Conservation (phyloP, 1,140 invertebrate genomes). For the Galleria mellonella region DNA sequence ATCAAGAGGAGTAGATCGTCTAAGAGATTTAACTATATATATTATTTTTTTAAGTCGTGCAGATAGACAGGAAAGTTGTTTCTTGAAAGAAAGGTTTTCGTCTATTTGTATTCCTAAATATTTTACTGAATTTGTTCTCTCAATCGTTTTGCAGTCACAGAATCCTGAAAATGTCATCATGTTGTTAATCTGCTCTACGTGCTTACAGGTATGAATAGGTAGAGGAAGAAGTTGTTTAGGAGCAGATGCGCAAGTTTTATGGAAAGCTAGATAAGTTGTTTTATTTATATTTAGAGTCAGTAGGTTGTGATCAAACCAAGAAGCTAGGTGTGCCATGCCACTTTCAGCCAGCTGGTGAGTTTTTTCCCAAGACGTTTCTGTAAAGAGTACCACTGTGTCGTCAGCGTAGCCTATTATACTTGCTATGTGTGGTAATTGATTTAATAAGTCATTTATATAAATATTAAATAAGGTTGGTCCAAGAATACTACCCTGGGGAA, state of each 20-base stretch:
- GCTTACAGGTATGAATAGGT: too few species aligned
- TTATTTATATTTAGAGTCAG: conserved; percentile 14
- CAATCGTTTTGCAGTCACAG: too few species aligned
- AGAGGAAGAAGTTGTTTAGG: not conserved
- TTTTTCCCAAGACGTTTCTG: conserved; percentile 2
- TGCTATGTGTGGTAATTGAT: not conserved
- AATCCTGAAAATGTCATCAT: too few species aligned
- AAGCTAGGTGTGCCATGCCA: conserved; percentile 1
- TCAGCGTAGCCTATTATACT: not conserved
- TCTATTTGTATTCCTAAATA: too few species aligned
- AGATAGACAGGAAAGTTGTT: too few species aligned
- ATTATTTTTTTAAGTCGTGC: too few species aligned
- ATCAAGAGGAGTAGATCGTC: too few species aligned
- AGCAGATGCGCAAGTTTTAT: not conserved
- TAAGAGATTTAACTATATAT: too few species aligned
- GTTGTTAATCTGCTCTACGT: too few species aligned
- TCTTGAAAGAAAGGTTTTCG: conserved; percentile 7
- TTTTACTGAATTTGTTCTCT: too few species aligned
- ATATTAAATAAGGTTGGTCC: conserved; percentile 4
- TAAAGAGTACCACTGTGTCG: conserved; percentile 3
- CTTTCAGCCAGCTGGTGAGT: not conserved
- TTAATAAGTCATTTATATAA: conserved; percentile 2
- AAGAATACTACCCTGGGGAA: conserved; percentile 8
- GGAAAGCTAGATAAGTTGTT: conserved; percentile 8
- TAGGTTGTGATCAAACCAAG: conserved; percentile 10